Evolutionary conservation across 2,113 vertebrate genomes (phyloP).

Genomic region (Odocoileus hemionus): DNA sequence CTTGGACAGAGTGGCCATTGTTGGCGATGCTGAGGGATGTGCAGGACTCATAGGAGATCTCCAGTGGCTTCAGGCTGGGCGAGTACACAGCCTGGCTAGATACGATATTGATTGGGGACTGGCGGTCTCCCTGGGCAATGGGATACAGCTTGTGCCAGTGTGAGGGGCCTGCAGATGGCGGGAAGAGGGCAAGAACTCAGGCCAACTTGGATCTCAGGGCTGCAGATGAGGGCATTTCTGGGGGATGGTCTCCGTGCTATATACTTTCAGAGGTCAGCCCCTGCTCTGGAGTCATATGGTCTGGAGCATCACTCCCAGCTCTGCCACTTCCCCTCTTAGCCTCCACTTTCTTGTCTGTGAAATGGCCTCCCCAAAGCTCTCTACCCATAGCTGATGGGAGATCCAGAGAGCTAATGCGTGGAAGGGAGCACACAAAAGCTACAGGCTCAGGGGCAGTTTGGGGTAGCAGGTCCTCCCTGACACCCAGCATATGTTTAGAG

Average conservation of each 20-base stretch:
- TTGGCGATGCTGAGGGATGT: conserved; percentile 90
- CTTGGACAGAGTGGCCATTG: conserved; percentile 94
- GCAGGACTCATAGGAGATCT: conserved; percentile 88
- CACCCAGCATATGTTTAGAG: not conserved
- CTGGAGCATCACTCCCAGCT: not conserved
- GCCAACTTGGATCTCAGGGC: not conserved
- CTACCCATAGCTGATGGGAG: not conserved
- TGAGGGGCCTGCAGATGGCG: conserved; percentile 84
- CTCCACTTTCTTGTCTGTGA: not conserved
- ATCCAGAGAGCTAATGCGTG: not conserved
- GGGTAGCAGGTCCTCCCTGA: not conserved
- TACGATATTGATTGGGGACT: conserved; percentile 95
- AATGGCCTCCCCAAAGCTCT: not conserved
- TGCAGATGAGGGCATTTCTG: not conserved
- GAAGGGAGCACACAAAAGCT: not conserved
- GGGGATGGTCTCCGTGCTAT: not conserved
- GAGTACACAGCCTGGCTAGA: conserved; percentile 87
- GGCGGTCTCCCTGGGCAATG: conserved; percentile 88
- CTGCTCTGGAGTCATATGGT: not conserved
- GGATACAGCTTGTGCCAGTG: conserved; percentile 92
- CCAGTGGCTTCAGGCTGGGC: conserved; percentile 82
- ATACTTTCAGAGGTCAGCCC: not conserved
- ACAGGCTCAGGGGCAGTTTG: not conserved
- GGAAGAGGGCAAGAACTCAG: conserved; percentile 38
- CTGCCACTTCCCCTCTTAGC: not conserved